Evolutionary conservation across 1,140 invertebrate species (phyloP).

Genomic region (Metopolophium dirhodum): DNA sequence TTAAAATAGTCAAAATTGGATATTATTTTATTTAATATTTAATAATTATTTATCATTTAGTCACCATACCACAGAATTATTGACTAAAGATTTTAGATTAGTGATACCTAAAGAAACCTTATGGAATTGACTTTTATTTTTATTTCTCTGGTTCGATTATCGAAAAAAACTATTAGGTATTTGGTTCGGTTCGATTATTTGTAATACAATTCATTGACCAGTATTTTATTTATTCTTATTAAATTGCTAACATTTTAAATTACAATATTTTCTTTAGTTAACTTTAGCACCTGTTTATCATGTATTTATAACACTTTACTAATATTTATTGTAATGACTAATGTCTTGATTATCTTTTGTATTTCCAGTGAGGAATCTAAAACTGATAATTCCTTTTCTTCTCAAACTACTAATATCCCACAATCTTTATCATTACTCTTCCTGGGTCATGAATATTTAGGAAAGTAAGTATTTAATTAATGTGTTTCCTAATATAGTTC

Average conservation of each 20-base stretch:
- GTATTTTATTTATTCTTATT: background rate
- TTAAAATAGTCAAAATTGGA: too few relatives aligned
- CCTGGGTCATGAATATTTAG: conserved; percentile 84
- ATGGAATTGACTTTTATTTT: too few relatives aligned
- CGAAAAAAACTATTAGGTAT: too few relatives aligned
- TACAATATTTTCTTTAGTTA: background rate
- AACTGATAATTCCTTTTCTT: background rate
- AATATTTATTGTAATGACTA: background rate
- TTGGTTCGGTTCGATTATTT: too few relatives aligned
- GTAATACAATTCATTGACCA: background rate
- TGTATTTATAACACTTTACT: background rate
- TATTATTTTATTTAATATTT: too few relatives aligned
- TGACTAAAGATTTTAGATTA: too few relatives aligned
- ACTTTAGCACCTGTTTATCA: background rate
- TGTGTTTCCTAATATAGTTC: background rate
- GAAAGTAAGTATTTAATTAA: conserved; percentile 64
- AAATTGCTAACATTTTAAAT: background rate
- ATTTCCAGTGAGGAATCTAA: conserved; percentile 45
- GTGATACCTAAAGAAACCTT: too few relatives aligned
- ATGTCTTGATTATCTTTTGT: background rate
- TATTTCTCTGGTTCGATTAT: too few relatives aligned
- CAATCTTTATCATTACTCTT: conserved; percentile 80
- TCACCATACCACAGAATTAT: too few relatives aligned
- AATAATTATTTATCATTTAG: too few relatives aligned
- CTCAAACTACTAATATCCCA: conserved; percentile 65